Evolutionary conservation across 2,888 invertebrate genomes (phyloP).

Genomic region (Trissolcus japonicus): DNA sequence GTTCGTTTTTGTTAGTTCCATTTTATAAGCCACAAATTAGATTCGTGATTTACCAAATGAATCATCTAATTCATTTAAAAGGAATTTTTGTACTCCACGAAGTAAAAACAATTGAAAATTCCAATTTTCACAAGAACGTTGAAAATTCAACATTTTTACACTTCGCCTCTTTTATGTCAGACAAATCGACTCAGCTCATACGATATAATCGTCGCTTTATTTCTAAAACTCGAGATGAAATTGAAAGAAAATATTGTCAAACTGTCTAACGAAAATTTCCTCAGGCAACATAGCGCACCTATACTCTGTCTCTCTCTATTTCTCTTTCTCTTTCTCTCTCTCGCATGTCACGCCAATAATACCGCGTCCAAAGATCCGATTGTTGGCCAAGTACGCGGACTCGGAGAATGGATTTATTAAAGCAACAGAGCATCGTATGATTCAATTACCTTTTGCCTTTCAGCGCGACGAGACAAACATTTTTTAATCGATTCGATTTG

Average conservation of each 20-base stretch:
- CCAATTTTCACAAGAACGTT: neutral
- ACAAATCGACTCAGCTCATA: constrained; percentile 19
- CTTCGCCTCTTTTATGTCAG: constrained; percentile 18
- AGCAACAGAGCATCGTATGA: constrained; percentile 39
- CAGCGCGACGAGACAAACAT: constrained; percentile 42
- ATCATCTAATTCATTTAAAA: no score
- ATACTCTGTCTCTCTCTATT: constrained; percentile 9
- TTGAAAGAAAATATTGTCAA: constrained; percentile 69
- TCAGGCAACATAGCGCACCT: constrained; percentile 45
- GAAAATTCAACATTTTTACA: neutral
- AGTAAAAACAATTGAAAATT: neutral
- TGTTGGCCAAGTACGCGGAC: constrained; percentile 43
- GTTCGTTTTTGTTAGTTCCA: neutral
- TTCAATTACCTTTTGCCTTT: constrained; percentile 44
- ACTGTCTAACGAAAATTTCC: constrained; percentile 57
- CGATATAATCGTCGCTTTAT: constrained; percentile 56
- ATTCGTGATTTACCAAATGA: no score
- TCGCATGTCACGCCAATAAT: constrained; percentile 33
- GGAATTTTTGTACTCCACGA: no score
- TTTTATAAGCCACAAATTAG: no score
- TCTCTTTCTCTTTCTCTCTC: constrained; percentile 27
- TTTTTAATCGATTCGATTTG: constrained; percentile 36
- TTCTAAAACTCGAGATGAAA: constrained; percentile 58
- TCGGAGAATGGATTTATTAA: constrained; percentile 51
- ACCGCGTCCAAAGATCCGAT: constrained; percentile 52